Evolutionary conservation across 2,113 vertebrate species (phyloP).

Genomic region (Hyla sarda): DNA sequence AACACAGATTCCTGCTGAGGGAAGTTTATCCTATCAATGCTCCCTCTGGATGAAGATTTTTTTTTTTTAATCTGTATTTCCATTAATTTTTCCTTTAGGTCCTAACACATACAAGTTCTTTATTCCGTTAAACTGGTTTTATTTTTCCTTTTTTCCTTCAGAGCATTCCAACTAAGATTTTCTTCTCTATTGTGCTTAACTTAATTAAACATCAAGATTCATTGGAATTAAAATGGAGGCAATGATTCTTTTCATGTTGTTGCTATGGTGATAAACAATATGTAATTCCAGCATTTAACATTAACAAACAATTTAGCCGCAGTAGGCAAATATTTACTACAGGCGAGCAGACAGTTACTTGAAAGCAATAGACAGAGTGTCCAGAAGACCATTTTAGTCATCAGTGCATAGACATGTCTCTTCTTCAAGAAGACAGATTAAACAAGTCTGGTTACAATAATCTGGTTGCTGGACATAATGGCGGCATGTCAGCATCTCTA

Average conservation of each 20-base stretch:
- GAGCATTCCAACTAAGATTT: constrained; percentile 14
- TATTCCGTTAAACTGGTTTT: not conserved
- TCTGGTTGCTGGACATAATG: constrained; percentile 21
- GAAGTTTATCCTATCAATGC: not conserved
- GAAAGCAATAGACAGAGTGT: constrained; percentile 58
- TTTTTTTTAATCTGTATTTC: constrained; percentile 2
- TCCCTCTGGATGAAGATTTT: not conserved
- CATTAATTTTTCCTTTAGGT: not conserved
- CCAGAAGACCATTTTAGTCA: constrained; percentile 54
- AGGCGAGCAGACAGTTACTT: constrained; percentile 50
- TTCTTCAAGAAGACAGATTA: constrained; percentile 38
- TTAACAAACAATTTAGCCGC: constrained; percentile 58
- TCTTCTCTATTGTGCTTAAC: constrained; percentile 40
- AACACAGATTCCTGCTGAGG: not conserved
- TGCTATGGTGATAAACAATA: constrained; percentile 56
- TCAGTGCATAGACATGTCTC: constrained; percentile 33
- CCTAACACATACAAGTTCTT: not conserved
- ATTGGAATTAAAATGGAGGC: constrained; percentile 40
- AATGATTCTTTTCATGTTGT: constrained; percentile 54
- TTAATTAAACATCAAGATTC: constrained; percentile 45
- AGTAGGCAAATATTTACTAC: constrained; percentile 59
- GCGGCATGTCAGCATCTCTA: not conserved
- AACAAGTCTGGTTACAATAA: constrained; percentile 50
- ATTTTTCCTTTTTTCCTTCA: not conserved
- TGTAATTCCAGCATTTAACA: constrained; percentile 51